These are phyloP conservation scores for Calameuta idolon DNA, from an alignment of 2,888 invertebrate species.

Conservation along the genomic window DNA sequence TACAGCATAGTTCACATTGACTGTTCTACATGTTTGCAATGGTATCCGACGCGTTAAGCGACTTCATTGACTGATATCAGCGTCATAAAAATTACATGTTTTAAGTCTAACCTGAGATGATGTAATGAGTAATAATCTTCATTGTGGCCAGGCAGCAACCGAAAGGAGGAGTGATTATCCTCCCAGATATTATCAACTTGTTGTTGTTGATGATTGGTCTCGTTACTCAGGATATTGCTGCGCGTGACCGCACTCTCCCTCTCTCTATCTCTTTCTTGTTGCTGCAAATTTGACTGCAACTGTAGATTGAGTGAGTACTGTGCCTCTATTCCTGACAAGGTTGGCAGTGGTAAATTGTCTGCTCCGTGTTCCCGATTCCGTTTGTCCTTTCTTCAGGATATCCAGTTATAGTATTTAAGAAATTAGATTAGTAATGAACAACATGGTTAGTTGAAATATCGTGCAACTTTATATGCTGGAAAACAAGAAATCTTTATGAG, in stretches of 20 bases:
- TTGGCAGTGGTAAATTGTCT: constrained; percentile 49
- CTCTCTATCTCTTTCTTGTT: constrained; percentile 32
- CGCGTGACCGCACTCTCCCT: constrained; percentile 43
- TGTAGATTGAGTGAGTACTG: constrained; percentile 59
- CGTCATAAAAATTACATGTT: neutral
- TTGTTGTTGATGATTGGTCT: constrained; percentile 43
- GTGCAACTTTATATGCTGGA: neutral
- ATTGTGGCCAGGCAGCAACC: constrained; percentile 35
- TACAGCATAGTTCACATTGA: constrained; percentile 23
- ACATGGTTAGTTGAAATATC: neutral
- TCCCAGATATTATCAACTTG: constrained; percentile 58
- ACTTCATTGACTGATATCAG: neutral
- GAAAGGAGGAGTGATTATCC: constrained; percentile 49
- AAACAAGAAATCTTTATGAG: neutral
- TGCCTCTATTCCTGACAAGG: constrained; percentile 45
- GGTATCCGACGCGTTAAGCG: neutral
- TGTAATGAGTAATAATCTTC: constrained; percentile 47
- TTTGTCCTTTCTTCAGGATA: constrained; percentile 50
- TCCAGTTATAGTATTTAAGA: neutral
- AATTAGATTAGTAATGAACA: neutral
- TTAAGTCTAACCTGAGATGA: constrained; percentile 41
- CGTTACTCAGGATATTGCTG: constrained; percentile 52
- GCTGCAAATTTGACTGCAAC: constrained; percentile 47
- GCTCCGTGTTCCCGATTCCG: constrained; percentile 55
- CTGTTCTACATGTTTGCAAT: neutral